Percentiles rank a stretch among this genome's conserved stretches.
phyloP scores from a whole-genome alignment of 2,797 vertebrate genomes.

The Myotis vivesi region DNA sequence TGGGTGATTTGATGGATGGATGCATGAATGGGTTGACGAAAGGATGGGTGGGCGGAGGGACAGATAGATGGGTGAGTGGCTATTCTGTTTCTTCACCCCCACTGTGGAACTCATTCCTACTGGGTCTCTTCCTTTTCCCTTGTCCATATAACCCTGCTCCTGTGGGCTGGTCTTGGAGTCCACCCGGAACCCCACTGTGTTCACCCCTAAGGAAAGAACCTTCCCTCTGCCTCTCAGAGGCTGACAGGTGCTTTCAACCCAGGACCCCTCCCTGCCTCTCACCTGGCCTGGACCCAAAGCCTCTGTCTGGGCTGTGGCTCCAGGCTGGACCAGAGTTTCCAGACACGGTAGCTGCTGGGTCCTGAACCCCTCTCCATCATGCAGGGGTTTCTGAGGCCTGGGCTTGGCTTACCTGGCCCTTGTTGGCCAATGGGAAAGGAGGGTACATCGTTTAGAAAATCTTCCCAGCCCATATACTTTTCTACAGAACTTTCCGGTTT shows the following conservation, averaged over 20 bases:
- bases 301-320: neutral
- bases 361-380: neutral
- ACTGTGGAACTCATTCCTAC: neutral
- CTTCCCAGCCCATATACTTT: neutral
- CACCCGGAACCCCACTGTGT: neutral
- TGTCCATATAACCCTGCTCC: neutral
- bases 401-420: neutral
- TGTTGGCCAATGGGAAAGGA: neutral
- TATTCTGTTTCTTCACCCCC: neutral
- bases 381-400: neutral
- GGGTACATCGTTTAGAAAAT: neutral
- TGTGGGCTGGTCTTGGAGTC: neutral
- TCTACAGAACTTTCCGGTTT: neutral
- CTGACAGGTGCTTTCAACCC: neutral
- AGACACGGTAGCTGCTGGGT: neutral
- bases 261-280: neutral
- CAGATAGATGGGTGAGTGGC: neutral
- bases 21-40: accelerated
- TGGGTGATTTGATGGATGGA: neutral
- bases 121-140: neutral
- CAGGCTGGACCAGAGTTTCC: neutral
- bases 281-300: neutral
- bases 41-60: neutral
- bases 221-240: neutral
- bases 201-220: neutral